Conservation (phyloP, 2,113 vertebrate species). For the Pseudorhombus dupliciocellatus region DNA sequence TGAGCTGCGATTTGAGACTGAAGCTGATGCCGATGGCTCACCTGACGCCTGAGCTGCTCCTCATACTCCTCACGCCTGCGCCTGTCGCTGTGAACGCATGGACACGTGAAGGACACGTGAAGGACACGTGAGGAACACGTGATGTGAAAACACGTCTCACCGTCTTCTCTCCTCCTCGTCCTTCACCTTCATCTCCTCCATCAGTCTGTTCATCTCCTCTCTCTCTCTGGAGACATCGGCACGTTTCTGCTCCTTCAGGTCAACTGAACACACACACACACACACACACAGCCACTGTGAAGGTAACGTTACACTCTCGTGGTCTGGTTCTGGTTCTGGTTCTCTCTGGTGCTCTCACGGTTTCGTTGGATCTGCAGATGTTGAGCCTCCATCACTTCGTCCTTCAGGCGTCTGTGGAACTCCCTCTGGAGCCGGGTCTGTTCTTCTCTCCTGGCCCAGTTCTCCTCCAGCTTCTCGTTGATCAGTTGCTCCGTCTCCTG, state of each 20-base stretch:
- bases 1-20: slow-evolving; percentile 66
- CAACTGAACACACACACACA: slow-evolving; percentile 73
- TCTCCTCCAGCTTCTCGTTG: slow-evolving; percentile 77
- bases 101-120: background rate
- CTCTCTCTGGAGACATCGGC: slow-evolving; percentile 76
- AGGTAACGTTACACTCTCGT: too few relatives aligned
- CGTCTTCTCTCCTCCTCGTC: slow-evolving; percentile 77
- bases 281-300: background rate
- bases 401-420: slow-evolving; percentile 81
- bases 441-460: slow-evolving; percentile 73
- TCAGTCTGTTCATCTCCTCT: slow-evolving; percentile 71
- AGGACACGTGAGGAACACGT: background rate
- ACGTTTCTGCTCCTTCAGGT: slow-evolving; percentile 78
- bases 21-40: slow-evolving; percentile 70
- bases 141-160: slow-evolving; percentile 32
- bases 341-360: slow-evolving; percentile 76
- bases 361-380: slow-evolving; percentile 86
- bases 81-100: slow-evolving; percentile 68
- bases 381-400: slow-evolving; percentile 83
- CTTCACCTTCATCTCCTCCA: slow-evolving; percentile 71
- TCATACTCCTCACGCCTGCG: slow-evolving; percentile 70
- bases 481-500: slow-evolving; percentile 79
- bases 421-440: slow-evolving; percentile 73
- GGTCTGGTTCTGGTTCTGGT: background rate
- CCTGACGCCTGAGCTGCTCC: slow-evolving; percentile 84